Base-by-base conservation (phyloP, 1,140 invertebrate species). In the Cotesia vestalis region DNA sequence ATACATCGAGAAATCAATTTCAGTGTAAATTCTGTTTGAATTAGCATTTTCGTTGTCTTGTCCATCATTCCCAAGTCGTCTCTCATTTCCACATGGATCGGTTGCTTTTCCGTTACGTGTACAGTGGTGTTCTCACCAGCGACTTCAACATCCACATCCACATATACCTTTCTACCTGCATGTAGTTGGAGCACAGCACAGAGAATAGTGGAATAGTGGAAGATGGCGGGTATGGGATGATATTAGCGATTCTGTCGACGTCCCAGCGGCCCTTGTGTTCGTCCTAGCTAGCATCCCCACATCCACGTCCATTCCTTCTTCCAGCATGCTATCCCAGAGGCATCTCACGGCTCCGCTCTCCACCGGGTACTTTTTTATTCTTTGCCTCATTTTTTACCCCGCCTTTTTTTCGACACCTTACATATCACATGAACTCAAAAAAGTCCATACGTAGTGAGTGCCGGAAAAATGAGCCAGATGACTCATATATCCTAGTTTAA, bases 161-260 rank as follows among this genome's bases (percentile, higher is more conserved):
- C 5, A 17, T 57, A 14, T 57, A 14, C n/a, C 12, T 20, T 5
- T 20, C 5, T 17, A 20, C 3, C 34, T n/a, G 6, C 4, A 36
- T 46, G 34, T 27, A 34, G 8, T n/a, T 46, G 14, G 34, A 40
- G 3, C 35, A 64, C 27, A 3, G 11, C 40, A 46, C 11, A 46
- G 40, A 46, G 40, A 46, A 46, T 46, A 46, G 40, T 11, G 11
- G 40, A 46, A 46, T 6, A 46, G 6, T 46, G 40, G 40, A 35
- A 59, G 40, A 46, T 46, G 40, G 11, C 57, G 20, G 12, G 27
- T 27, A 27, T 27, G 27, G 40, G 51, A 57, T 67, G 66, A 78
- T 81, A 83, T 83, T 81, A 83, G 78, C 77, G 79, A 83, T 83
- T 83, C 81, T 79, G 76, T 75, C 74, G 74, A 79, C 78, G 80